Percentiles rank a stretch among this genome's conserved stretches.
These are phyloP conservation scores for Drosophila ironensis DNA, from an alignment of 1,140 invertebrate genomes.

Conservation along the genomic window DNA sequence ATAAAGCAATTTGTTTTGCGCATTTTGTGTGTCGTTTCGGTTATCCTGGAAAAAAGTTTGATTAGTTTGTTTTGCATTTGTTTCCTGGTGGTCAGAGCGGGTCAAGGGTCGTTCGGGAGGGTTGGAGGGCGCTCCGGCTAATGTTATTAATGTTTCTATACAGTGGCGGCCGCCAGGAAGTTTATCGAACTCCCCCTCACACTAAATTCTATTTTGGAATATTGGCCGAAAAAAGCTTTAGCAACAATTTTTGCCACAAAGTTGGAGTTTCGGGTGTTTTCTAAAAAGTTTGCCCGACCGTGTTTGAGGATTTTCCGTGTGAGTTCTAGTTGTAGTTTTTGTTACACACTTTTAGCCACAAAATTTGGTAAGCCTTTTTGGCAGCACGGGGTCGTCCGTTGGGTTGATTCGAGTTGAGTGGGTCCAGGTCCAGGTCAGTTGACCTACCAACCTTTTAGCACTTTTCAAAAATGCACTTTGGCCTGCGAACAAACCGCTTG, in stretches of 20 bases:
- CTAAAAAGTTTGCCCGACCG: constrained; percentile 18
- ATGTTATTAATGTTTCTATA: constrained; percentile 74
- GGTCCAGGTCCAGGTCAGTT: not conserved
- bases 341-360: not conserved
- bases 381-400: too few species aligned
- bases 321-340: constrained; percentile 17
- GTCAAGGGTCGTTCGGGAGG: not conserved
- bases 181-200: constrained; percentile 49
- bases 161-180: constrained; percentile 13
- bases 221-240: constrained; percentile 28
- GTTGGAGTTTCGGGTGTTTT: constrained; percentile 14
- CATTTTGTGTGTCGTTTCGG: constrained; percentile 56
- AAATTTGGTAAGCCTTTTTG: too few species aligned
- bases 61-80: constrained; percentile 72
- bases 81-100: not conserved
- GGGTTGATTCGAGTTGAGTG: too few species aligned
- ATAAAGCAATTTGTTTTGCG: constrained; percentile 75
- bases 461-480: constrained; percentile 13
- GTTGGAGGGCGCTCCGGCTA: constrained; percentile 16
- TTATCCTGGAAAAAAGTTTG: constrained; percentile 59
- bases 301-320: constrained; percentile 4
- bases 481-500: constrained; percentile 6
- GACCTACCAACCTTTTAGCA: constrained; percentile 2
- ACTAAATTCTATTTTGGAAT: constrained; percentile 32
- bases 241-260: constrained; percentile 42